Conservation (phyloP, 1,140 invertebrate genomes). For the Teleopsis dalmanni region DNA sequence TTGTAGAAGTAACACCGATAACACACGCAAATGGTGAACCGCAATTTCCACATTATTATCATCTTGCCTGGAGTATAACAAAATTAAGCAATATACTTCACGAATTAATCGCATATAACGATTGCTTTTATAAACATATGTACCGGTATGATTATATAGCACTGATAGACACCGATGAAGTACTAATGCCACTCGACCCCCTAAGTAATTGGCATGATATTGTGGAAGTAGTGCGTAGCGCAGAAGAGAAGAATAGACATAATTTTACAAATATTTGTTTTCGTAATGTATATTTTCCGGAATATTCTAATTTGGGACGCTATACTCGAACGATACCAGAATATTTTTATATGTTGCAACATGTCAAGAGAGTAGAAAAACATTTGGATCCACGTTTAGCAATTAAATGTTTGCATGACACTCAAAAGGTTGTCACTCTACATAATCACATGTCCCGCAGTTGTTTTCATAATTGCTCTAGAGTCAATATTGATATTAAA, state of each 20-base stretch:
- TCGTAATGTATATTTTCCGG: slow-evolving; percentile 86
- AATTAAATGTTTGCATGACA: slow-evolving; percentile 28
- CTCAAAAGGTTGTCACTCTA: slow-evolving; percentile 16
- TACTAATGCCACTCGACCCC: slow-evolving; percentile 54
- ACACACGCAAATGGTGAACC: not conserved
- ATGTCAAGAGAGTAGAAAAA: slow-evolving; percentile 25
- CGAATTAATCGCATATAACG: slow-evolving; percentile 81
- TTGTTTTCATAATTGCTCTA: slow-evolving; percentile 68
- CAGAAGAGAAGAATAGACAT: slow-evolving; percentile 27
- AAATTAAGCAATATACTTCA: slow-evolving; percentile 75
- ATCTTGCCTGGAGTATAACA: slow-evolving; percentile 51
- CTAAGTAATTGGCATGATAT: slow-evolving; percentile 55
- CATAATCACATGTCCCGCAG: slow-evolving; percentile 45
- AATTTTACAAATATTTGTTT: slow-evolving; percentile 74
- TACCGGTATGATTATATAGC: slow-evolving; percentile 69
- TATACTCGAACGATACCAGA: slow-evolving; percentile 50
- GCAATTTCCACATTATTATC: slow-evolving; percentile 44
- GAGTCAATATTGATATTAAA: slow-evolving; percentile 63
- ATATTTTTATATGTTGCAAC: slow-evolving; percentile 36
- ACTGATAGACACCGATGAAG: slow-evolving; percentile 70
- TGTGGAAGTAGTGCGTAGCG: slow-evolving; percentile 12
- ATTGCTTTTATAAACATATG: slow-evolving; percentile 71
- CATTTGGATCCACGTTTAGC: slow-evolving; percentile 22
- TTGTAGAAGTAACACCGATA: not conserved
- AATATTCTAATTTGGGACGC: slow-evolving; percentile 69